phyloP scores from a whole-genome alignment of 37 sponge, comb jelly and placozoan genomes.

The Beroe ovata region DNA sequence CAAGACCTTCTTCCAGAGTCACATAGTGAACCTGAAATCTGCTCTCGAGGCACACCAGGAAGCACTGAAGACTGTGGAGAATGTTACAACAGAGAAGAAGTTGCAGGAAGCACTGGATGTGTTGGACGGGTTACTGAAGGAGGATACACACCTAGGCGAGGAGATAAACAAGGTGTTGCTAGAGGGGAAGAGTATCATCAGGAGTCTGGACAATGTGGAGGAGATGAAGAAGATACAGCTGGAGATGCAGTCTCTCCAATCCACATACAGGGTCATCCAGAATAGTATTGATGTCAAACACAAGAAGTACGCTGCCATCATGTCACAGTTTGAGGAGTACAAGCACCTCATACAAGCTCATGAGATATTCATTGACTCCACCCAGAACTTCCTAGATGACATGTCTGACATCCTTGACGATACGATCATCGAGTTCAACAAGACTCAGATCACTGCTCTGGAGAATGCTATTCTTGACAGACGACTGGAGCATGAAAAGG shows the following conservation, averaged over 20 bases:
- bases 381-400: not conserved
- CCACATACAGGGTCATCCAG: slow-evolving; percentile 51
- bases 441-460: not conserved
- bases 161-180: not conserved
- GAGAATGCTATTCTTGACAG: slow-evolving; percentile 41
- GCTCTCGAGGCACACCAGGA: slow-evolving; percentile 3
- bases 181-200: slow-evolving; percentile 55
- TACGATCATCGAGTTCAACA: not conserved
- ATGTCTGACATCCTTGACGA: not conserved
- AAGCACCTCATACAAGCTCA: slow-evolving; percentile 11
- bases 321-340: slow-evolving; percentile 28
- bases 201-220: slow-evolving; percentile 14
- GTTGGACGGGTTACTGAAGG: not conserved
- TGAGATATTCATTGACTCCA: slow-evolving; percentile 43
- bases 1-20: slow-evolving; percentile 55
- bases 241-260: slow-evolving; percentile 33
- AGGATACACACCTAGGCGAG: not conserved
- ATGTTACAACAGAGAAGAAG: slow-evolving; percentile 23
- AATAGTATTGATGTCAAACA: slow-evolving; percentile 29
- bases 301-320: slow-evolving; percentile 47
- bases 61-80: slow-evolving; percentile 8
- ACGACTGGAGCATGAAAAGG: slow-evolving; percentile 30
- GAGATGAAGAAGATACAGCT: slow-evolving; percentile 52
- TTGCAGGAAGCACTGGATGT: not conserved
- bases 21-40: not conserved